Evolutionary conservation across 2,888 invertebrate species (phyloP), one percentile per base, ranked within the genome.

Genomic region (Emmelina monodactyla): DNA sequence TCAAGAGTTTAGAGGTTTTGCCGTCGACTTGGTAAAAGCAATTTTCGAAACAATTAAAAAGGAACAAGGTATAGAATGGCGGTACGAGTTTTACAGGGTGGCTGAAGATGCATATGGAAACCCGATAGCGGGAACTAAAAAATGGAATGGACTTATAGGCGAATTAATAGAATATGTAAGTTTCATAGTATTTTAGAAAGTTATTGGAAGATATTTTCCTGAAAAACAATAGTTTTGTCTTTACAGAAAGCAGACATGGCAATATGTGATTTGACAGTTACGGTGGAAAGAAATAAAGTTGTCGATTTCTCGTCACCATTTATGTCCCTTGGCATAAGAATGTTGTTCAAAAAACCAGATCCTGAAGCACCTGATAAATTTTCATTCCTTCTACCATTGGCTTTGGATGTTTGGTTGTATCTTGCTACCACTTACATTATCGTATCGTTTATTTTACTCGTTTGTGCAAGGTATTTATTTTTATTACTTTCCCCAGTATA

Each of bases 301-400:
- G 92, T 94, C 1, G 95, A 96, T 64, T 97, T 97, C 60, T 94
- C 95, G 0, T 94, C 94, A 65, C 29, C 29, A 12, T 29, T 29
- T 14, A 29, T 29, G 29, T 29, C 29, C 3, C 13, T 29, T 7
- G 29, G 39, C 81, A 94, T 95, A 43, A 91, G 93, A 50, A 92
- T 96, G 63, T 63, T 95, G 42, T 91, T 87, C 68, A 88, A 87
- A 50, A 91, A 90, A 51, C 88, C 91, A 2, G 84, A 84, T 22
- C 87, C 87, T 33, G 84, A 86, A 36, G 84, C 86, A n/a, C 91
- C 94, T 10, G 86, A 91, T 55, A 81, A 91, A 47, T 93, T 95
- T 64, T 92, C 94, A 1, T 97, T 97, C 68, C 82, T 94, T 46
- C 85, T 88, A 36, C 96, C 96, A 0, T 83, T 97, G 41, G 87